Evolutionary conservation across 2,113 vertebrate genomes (phyloP), one percentile per base, ranked within the genome.

Genomic region (Cheilinus undulatus): DNA sequence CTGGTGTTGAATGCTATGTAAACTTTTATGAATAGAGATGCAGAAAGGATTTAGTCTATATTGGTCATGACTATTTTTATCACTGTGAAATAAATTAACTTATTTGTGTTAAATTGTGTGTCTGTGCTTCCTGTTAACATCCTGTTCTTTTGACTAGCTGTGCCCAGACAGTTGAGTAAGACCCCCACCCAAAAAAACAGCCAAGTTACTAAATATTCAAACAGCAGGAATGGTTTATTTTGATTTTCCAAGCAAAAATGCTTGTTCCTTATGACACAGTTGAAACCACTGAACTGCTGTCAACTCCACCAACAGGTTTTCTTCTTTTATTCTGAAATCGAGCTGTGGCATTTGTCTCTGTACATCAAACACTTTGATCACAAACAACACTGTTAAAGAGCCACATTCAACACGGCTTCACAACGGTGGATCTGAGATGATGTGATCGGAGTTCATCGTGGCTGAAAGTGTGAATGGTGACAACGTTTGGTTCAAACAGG

Each of bases 191-290:
- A 9, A 17, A 50, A 26, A 15, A 50, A 12, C 13, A 15, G 5
- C 12, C 15, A 43, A 46, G 2, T 9, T 12, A 69, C 24, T 42
- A 66, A 65, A 0, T 14, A 53, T 17, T 23, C 46, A 60, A 83
- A 86, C 68, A 72, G 70, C 74, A 81, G 73, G 27, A 79, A 64
- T 7, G 32, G 34, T 88, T 88, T 88, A 85, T 83, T 88, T 66
- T 30, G 9, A 71, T 83, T 69, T 49, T 45, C 54, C 78, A 58
- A 70, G 60, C 64, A 23, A 45, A 23, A 45, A 40, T 0, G 43
- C 66, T 56, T 36, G 71, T 62, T 79, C 20, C 51, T 76, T 43
- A 6, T 75, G 17, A 69, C 70, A 83, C 64, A 42, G 49, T 23
- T 73, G 54, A 48, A 66, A 40, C 64, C 69, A 80, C 54, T 69